Base-by-base conservation (phyloP, 2,797 vertebrate genomes). In the Poecile montanus region DNA sequence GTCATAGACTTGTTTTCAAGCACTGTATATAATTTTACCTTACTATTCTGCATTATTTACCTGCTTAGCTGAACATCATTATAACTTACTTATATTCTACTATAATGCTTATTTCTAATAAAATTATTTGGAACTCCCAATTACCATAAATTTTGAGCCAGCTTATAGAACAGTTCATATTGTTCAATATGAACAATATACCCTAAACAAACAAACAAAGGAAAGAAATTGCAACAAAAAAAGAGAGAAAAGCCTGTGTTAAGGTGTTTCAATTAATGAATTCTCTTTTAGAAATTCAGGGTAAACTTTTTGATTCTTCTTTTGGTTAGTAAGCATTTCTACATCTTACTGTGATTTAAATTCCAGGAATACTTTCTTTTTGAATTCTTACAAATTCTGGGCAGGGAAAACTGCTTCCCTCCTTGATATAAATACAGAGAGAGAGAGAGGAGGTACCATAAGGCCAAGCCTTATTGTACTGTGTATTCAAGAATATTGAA, bases 401-500 rank as follows among this genome's bases (percentile, higher is more conserved):
- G 12, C 20, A 54, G 17, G 22, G 14, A 57, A 32, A 67, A 30
- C 38, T 38, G 12, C 58, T 92, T 89, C 16, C 26, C 3, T 63
- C 40, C 23, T 56, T 0, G 0, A 5, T 53, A 60, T 34, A 79
- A 76, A 22, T 27, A 29, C 11, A 44, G 61, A 36, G n/a, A 27
- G 40, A 58, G 20, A 58, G 20, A 34, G 45, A 54, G 22, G 47
- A 65, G 10, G 23, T 68, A 19, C 22, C 40, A 4, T 22, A 61
- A 74, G 18, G 26, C 38, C 16, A 57, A 34, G 21, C 51, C 13
- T 40, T 40, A 40, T 40, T 40, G 38, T 40, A 40, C 38, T 40
- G 38, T 40, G 38, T 40, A 40, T 40, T 40, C 38, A 40, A 13
- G 38, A 40, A 40, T 13, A 40, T 40, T 40, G 38, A 40, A 57